Evolutionary conservation across 2,113 vertebrate genomes (phyloP).

Genomic region (Macaca mulatta): DNA sequence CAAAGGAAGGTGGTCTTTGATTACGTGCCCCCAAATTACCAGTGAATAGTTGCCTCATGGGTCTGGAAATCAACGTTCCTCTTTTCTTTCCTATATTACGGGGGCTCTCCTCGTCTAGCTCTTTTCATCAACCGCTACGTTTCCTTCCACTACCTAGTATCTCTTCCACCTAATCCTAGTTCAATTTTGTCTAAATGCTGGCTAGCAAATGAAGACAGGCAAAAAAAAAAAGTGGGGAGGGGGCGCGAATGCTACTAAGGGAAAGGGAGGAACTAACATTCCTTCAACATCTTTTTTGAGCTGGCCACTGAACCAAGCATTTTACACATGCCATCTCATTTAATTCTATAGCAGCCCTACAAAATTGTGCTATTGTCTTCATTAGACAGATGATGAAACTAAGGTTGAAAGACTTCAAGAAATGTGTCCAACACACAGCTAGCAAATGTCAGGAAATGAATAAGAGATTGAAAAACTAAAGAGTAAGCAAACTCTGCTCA

Average conservation of each 20-base stretch:
- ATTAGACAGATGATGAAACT: not conserved
- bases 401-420: not conserved
- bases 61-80: not conserved
- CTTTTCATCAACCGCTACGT: not conserved
- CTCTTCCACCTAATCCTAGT: not conserved
- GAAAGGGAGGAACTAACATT: not conserved
- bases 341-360: not conserved
- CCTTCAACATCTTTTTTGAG: not conserved
- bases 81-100: not conserved
- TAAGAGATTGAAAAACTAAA: not conserved
- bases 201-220: not conserved
- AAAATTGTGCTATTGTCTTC: not conserved
- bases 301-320: not conserved
- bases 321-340: not conserved
- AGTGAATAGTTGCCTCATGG: not conserved
- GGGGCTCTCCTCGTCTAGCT: not conserved
- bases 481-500: not conserved
- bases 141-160: not conserved
- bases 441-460: not conserved
- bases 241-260: not conserved
- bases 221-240: not conserved
- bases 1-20: not conserved
- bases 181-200: slow-evolving; percentile 1
- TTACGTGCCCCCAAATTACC: not conserved
- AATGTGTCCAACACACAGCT: slow-evolving; percentile 1